Base-by-base conservation (phyloP, 2,797 vertebrate genomes). In the Pagetopsis macropterus region DNA sequence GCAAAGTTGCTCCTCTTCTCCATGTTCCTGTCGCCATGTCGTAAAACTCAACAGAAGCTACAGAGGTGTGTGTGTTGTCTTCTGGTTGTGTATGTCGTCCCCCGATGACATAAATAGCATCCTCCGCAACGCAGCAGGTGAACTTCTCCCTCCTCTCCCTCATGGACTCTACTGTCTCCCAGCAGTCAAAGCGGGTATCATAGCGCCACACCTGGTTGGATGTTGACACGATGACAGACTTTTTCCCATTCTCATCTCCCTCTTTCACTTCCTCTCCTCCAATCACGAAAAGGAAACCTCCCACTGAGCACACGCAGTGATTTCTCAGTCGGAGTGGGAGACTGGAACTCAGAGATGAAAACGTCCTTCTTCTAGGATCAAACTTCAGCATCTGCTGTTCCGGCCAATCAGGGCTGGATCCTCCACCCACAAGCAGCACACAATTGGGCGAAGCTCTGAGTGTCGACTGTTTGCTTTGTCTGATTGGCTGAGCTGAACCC, bases 271-370 rank as follows among this genome's bases (percentile, higher is more conserved):
- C 92, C 65, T 97, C 95, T 37, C 97, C 98, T 0, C 97, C 98
- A 5, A 99, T 72, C 33, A 99, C 92, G 0, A 97, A 99, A 33
- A 99, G 93, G 84, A 98, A 99, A 64, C 98, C 97, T 0, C 96
- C 98, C 17, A 95, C 86, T 0, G 94, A 94, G 3, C 97, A 98
- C 11, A 95, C 91, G 0, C 96, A 94, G 80, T 97, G 96, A 69
- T 94, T 91, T 83, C 95, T 93, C 44, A 98, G 85, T 16, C 87
- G 93, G 48, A 88, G 75, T 0, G 88, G 95, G 23, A 97, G 65
- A 21, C 78, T 77, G 0, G 95, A 92, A 5, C 64, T 70, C 68
- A 97, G 83, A 0, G 83, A 60, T 21, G 84, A 80, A 85, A 96
- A 96, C 58, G 88, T 95, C 83, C 94, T 95, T 66, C 87, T 95